phyloP scores from a whole-genome alignment of 2,888 invertebrate species.

The Vesta saturnalis region DNA sequence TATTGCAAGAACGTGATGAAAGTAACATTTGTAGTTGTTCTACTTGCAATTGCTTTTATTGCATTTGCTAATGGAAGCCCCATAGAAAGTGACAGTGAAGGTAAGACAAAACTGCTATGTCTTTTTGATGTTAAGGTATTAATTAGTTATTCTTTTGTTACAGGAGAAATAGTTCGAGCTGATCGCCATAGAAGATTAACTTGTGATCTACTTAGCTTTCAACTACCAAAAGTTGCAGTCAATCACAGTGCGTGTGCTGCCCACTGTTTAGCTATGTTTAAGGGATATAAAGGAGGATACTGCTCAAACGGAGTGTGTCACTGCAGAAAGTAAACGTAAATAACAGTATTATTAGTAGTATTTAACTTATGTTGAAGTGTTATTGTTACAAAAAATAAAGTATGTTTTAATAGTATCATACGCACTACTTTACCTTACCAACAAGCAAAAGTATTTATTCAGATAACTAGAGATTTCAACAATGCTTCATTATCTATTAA shows the following conservation, averaged over 20 bases:
- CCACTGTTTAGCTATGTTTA: too few relatives aligned
- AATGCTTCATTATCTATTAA: too few relatives aligned
- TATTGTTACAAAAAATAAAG: too few relatives aligned
- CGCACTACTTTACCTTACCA: too few relatives aligned
- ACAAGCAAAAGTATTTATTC: too few relatives aligned
- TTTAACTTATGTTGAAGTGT: too few relatives aligned
- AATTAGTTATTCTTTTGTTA: neutral
- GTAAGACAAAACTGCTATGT: neutral
- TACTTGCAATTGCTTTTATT: neutral
- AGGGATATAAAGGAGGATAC: constrained; percentile 40
- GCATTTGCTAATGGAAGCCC: neutral
- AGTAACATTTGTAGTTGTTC: neutral
- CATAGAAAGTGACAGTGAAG: neutral
- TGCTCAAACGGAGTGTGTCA: constrained; percentile 19
- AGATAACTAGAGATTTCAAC: too few relatives aligned
- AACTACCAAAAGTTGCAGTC: constrained; percentile 52
- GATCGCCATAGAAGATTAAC: constrained; percentile 56
- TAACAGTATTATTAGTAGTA: too few relatives aligned
- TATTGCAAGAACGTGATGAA: too few relatives aligned
- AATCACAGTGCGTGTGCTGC: too few relatives aligned
- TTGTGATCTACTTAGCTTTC: constrained; percentile 59
- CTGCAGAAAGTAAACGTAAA: constrained; percentile 19
- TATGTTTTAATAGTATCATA: too few relatives aligned
- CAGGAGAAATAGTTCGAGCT: neutral
- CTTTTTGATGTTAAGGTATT: neutral